phyloP scores from a whole-genome alignment of 2,797 vertebrate species.

The Spondyliosoma cantharus region DNA sequence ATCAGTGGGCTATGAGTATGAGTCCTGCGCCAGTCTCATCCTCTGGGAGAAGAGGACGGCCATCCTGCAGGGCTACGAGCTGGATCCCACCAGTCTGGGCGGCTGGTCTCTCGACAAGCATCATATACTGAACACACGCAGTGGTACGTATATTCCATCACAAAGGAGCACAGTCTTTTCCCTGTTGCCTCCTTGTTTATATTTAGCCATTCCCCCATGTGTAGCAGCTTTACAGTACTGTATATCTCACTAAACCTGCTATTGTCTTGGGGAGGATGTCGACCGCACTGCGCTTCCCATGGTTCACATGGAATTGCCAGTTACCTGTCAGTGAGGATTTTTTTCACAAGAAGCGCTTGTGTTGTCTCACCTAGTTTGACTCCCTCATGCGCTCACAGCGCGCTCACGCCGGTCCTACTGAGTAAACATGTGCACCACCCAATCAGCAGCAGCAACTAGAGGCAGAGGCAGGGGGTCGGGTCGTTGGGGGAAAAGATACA shows the following conservation, averaged over 20 bases:
- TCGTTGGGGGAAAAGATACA: background rate
- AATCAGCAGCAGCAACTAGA: slow-evolving; percentile 28
- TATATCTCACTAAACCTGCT: slow-evolving; percentile 46
- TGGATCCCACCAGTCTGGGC: slow-evolving; percentile 95
- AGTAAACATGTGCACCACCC: slow-evolving; percentile 17
- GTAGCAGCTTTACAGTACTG: slow-evolving; percentile 36
- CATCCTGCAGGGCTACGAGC: slow-evolving; percentile 94
- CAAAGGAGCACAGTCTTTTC: background rate
- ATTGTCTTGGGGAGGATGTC: slow-evolving; percentile 44
- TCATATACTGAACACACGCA: slow-evolving; percentile 95
- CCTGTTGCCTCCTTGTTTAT: slow-evolving; percentile 24
- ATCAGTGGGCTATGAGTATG: slow-evolving; percentile 98
- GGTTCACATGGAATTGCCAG: slow-evolving; percentile 43
- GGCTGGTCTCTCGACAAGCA: slow-evolving; percentile 98
- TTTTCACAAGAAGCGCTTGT: slow-evolving; percentile 58
- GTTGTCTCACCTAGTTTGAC: slow-evolving; percentile 54
- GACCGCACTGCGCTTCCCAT: slow-evolving; percentile 32
- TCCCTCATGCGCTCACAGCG: slow-evolving; percentile 18
- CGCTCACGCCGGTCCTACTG: slow-evolving; percentile 1
- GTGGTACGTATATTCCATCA: slow-evolving; percentile 83
- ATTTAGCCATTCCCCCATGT: slow-evolving; percentile 28
- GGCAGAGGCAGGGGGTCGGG: background rate
- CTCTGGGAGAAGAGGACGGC: slow-evolving; percentile 98
- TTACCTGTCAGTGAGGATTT: slow-evolving; percentile 46
- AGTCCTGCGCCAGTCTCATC: slow-evolving; percentile 96